Evolutionary conservation across 2,888 invertebrate genomes (phyloP).

Genomic region (Pharmacophagus antenor): DNA sequence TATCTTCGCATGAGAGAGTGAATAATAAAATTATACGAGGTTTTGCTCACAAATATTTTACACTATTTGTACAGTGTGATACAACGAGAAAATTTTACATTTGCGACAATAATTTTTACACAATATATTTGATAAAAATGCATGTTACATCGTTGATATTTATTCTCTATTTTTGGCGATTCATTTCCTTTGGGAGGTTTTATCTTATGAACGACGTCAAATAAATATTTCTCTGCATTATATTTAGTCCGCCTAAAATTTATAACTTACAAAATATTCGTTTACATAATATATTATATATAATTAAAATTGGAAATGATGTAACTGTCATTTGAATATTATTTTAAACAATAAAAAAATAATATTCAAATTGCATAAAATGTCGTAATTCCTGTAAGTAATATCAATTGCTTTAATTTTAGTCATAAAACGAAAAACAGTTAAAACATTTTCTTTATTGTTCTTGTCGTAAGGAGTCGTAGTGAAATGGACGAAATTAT

Average conservation of each 20-base stretch:
- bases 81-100: constrained; percentile 1
- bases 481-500: background rate
- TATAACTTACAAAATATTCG: too few relatives aligned
- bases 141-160: background rate
- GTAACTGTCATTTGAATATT: too few relatives aligned
- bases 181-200: background rate
- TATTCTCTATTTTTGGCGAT: background rate
- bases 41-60: background rate
- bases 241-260: too few relatives aligned
- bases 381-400: background rate
- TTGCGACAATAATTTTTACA: background rate
- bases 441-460: background rate
- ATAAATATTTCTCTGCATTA: background rate
- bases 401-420: background rate
- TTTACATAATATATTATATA: too few relatives aligned
- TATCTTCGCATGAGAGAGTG: background rate
- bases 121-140: background rate
- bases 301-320: too few relatives aligned
- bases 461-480: background rate
- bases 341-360: too few relatives aligned
- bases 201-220: background rate
- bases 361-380: too few relatives aligned
- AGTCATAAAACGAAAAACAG: background rate
- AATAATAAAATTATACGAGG: constrained; percentile 2
- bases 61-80: background rate